Conservation (phyloP, 2,888 invertebrate species). For the Spisula subtruncata region DNA sequence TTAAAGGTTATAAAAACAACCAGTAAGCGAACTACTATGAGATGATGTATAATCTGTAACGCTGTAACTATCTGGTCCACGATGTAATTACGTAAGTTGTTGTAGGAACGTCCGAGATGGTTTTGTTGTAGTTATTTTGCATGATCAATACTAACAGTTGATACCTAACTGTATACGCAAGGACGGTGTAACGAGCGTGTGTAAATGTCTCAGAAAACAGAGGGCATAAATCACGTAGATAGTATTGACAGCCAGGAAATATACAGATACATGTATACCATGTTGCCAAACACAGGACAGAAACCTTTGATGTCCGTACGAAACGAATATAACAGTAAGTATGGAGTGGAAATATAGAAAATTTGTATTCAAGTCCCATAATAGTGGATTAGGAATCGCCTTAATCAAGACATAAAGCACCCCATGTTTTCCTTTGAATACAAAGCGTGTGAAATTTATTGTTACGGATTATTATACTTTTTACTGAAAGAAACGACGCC, state of each 20-base stretch:
- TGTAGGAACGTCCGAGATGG: too few relatives aligned
- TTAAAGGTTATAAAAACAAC: too few relatives aligned
- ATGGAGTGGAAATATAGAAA: neutral
- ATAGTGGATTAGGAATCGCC: neutral
- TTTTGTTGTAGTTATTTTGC: neutral
- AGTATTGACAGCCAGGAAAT: too few relatives aligned
- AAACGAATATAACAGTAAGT: neutral
- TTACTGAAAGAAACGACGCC: too few relatives aligned
- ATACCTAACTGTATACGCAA: neutral
- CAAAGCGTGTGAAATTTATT: too few relatives aligned
- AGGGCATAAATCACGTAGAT: neutral
- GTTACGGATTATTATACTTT: too few relatives aligned
- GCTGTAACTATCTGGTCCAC: too few relatives aligned
- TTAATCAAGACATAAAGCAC: neutral
- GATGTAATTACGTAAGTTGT: too few relatives aligned
- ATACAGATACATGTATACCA: too few relatives aligned
- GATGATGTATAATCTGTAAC: too few relatives aligned
- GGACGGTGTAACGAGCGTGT: neutral
- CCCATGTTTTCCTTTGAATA: neutral
- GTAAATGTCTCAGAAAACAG: neutral
- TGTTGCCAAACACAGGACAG: neutral
- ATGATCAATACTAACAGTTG: neutral
- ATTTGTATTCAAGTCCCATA: neutral
- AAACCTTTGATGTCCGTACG: neutral
- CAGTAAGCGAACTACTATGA: too few relatives aligned